These are phyloP conservation scores for Chrysina gloriosa DNA, from an alignment of 2,888 invertebrate species.

Conservation along the genomic window DNA sequence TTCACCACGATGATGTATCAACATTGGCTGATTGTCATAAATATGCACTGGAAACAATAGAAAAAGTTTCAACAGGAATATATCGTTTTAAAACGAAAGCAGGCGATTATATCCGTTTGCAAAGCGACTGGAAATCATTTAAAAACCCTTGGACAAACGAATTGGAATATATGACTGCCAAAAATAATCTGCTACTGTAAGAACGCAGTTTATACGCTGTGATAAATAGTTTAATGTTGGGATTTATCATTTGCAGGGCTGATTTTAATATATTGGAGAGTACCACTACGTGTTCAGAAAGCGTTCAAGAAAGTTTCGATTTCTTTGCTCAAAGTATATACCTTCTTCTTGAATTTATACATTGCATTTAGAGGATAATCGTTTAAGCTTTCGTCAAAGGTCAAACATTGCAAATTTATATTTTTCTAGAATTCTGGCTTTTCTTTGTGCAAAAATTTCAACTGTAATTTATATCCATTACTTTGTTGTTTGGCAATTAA, in stretches of 20 bases:
- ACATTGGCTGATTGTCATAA: conserved; percentile 87
- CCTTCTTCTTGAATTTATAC: too few relatives aligned
- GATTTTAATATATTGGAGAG: conserved; percentile 67
- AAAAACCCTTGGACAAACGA: conserved; percentile 97
- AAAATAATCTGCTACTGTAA: conserved; percentile 82
- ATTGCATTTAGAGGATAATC: too few relatives aligned
- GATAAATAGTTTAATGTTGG: not conserved
- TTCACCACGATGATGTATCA: conserved; percentile 83
- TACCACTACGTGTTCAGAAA: conserved; percentile 65
- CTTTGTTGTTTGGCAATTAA: too few relatives aligned
- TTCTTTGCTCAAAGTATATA: conserved; percentile 68
- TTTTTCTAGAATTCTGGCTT: too few relatives aligned
- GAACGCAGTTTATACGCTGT: conserved; percentile 55
- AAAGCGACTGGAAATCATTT: conserved; percentile 90
- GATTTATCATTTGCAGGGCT: conserved; percentile 57
- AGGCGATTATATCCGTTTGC: conserved; percentile 77
- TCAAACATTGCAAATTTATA: too few relatives aligned
- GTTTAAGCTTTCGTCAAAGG: too few relatives aligned
- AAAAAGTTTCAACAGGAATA: conserved; percentile 74
- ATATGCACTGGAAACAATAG: conserved; percentile 75
- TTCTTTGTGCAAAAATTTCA: too few relatives aligned
- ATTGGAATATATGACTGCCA: conserved; percentile 89
- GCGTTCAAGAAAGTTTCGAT: conserved; percentile 67
- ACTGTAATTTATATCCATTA: too few relatives aligned
- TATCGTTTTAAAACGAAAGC: conserved; percentile 86